Evolutionary conservation across 2,888 invertebrate species (phyloP).

Genomic region (Tanypteryx hageni): DNA sequence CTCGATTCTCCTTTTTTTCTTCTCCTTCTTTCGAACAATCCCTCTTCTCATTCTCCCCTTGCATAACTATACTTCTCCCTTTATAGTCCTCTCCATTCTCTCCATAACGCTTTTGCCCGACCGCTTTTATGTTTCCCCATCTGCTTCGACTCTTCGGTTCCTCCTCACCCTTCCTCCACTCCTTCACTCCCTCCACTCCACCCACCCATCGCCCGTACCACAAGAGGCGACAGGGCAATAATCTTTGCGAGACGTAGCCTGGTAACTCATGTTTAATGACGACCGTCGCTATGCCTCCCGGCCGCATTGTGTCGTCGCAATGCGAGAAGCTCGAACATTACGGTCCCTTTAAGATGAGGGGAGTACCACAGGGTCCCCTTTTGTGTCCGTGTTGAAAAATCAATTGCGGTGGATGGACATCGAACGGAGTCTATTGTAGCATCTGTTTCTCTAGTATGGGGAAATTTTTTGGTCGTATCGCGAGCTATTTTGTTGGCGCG

Average conservation of each 20-base stretch:
- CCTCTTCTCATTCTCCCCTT: neutral
- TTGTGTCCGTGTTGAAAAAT: neutral
- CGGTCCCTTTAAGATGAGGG: neutral
- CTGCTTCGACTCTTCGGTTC: neutral
- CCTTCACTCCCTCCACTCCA: neutral
- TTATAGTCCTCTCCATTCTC: neutral
- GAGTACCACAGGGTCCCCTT: neutral
- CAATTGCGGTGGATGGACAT: neutral
- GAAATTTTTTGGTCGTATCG: neutral
- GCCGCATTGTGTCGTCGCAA: neutral
- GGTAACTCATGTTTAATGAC: slow-evolving; percentile 8
- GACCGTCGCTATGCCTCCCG: neutral
- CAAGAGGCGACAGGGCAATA: neutral
- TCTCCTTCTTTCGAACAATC: neutral
- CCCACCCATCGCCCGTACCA: neutral
- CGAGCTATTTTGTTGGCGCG: too few species aligned
- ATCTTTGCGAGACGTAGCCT: neutral
- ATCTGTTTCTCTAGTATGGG: neutral
- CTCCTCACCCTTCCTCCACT: neutral
- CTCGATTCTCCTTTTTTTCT: neutral
- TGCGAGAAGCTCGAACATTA: neutral
- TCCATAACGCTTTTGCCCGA: neutral
- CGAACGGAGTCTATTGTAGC: neutral
- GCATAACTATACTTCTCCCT: neutral
- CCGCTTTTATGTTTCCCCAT: slow-evolving; percentile 31